Evolutionary conservation across 2,888 invertebrate genomes (phyloP), one percentile per base, ranked within the genome.

Genomic region (Ormyrus thymus): DNA sequence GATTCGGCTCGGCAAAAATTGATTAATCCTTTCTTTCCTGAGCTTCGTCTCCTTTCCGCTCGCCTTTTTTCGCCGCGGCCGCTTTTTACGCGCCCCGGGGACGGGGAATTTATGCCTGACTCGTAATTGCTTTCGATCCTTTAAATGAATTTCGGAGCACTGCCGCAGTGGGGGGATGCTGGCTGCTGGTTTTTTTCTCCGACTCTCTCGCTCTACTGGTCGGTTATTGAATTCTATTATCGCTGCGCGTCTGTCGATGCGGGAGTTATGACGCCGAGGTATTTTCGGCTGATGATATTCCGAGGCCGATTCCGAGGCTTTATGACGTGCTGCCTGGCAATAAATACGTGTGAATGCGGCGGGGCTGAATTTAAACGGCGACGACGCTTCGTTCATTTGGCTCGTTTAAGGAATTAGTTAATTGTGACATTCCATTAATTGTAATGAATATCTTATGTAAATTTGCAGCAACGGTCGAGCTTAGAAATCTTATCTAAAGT

Each of bases 101-200:
- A 72, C 71, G 48, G 43, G 11, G 75, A 71, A 78, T 81, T 79
- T 79, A 81, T 81, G 78, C 76, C 61, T 70, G 55, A 4, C 29
- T 48, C 62, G 70, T 81, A 81, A 81, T 81, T 81, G 70, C 78
- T 73, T 78, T 62, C 61, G 76, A 76, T 78, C 78, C 46, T 15
- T 70, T 29, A 45, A 66, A 74, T 77, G 77, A 65, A 72, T 73
- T 79, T 79, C 59, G 59, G 72, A 11, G 15, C 29, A 29, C 29
- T 3, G 29, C 29, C 29, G 2, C 1, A 29, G 29, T 1, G 29
- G 29, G 3, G 29, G 29, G 29, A 29, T 29, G 29, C 29, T 29
- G 29, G 29, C 29, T 29, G 29, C 29, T 29, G 29, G 2, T 3
- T 29, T 29, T 29, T 29, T 29, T 29, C 29, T 29, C 29, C 29